Base-by-base conservation (phyloP, 2,797 vertebrate genomes). In the Xenentodon cancila region DNA sequence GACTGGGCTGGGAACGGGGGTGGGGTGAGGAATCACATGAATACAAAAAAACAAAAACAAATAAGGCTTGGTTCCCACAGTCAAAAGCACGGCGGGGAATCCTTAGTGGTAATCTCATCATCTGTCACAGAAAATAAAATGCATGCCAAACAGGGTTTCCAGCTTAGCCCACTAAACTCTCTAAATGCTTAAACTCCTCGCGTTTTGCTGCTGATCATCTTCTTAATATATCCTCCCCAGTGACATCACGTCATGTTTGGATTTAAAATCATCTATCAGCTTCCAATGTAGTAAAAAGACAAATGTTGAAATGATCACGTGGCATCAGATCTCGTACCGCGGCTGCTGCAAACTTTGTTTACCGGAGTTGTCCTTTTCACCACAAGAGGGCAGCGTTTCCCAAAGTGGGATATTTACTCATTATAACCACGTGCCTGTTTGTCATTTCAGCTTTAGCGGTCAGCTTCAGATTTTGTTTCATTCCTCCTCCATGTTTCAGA, bases 311-410 rank as follows among this genome's bases (percentile, higher is more conserved):
- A 50, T 17, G 12, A 15, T 46, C 51, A 37, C 32, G n/a, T 15
- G 16, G 62, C 6, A 20, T 8, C 43, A 60, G 13, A 62, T 40
- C 16, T 32, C 8, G 12, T 21, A n/a, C 56, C 40, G 34, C 42
- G 40, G 40, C 42, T 63, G n/a, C 46, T 59, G 15, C 22, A 55
- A 53, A 2, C 19, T 50, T 9, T 37, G 7, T 53, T 43, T 42
- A 15, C 27, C 0, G 0, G 0, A 25, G n/a, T 42, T 46, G 44
- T 30, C 11, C 46, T 51, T 43, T 37, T 48, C 7, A 58, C 77
- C 87, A 81, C 82, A 64, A 49, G 84, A 75, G 77, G 84, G 77
- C 46, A 1, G 18, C 34, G 43, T 61, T 62, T 19, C 5, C 12
- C 12, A 37, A 11, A 37, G 9, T 12, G 1, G 9, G 12, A 37